Evolutionary conservation across 2,888 invertebrate genomes (phyloP).

Genomic region (Napeogenes inachia): DNA sequence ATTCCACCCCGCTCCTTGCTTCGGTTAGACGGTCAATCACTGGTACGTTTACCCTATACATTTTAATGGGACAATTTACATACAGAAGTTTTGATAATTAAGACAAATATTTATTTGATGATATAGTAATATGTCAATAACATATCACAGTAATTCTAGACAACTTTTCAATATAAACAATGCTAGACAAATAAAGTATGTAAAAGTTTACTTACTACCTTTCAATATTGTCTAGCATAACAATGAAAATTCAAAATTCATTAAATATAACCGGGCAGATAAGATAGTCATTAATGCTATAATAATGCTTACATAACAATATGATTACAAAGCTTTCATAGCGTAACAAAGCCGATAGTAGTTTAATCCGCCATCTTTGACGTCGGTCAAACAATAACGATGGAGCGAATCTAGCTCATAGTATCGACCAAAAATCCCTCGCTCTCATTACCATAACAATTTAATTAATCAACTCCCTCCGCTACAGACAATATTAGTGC

Average conservation of each 20-base stretch:
- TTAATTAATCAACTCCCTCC: slow-evolving; percentile 64
- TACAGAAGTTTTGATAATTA: slow-evolving; percentile 29
- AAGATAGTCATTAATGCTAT: slow-evolving; percentile 4
- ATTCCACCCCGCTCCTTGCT: slow-evolving; percentile 50
- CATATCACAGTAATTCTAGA: no score
- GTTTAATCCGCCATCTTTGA: slow-evolving; percentile 16
- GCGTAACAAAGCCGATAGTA: slow-evolving; percentile 4
- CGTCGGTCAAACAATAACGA: slow-evolving; percentile 13
- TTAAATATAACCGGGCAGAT: neutral
- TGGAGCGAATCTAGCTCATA: slow-evolving; percentile 25
- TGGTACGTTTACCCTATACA: slow-evolving; percentile 48
- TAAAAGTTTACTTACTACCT: no score
- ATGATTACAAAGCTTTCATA: slow-evolving; percentile 2
- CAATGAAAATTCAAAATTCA: slow-evolving; percentile 9
- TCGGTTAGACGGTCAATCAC: slow-evolving; percentile 56
- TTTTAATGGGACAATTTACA: slow-evolving; percentile 41
- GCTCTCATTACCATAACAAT: slow-evolving; percentile 64
- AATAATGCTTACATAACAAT: neutral
- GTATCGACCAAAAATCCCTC: slow-evolving; percentile 61
- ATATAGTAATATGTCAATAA: neutral
- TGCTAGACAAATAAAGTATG: no score
- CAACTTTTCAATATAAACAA: no score
- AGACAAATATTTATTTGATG: slow-evolving; percentile 9
- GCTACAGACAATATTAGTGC: slow-evolving; percentile 42
- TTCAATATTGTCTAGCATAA: neutral